Percentiles rank a stretch among this genome's conserved stretches.
These are phyloP conservation scores for Plestiodon gilberti DNA, from an alignment of 2,113 vertebrate species.

Conservation along the genomic window DNA sequence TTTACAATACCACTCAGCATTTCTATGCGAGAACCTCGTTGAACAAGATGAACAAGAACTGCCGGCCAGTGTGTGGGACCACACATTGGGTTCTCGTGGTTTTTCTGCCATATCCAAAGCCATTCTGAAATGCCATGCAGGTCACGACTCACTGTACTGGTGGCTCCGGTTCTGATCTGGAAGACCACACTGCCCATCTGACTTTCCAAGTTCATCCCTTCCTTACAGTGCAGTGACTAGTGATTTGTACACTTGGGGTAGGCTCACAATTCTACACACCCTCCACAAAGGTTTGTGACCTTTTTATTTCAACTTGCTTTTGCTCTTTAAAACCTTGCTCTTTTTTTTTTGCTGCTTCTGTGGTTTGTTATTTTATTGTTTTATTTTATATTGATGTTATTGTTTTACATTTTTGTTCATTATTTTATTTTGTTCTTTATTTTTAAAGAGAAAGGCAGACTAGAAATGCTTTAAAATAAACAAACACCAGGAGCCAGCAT, in stretches of 20 bases:
- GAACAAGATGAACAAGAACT: neutral
- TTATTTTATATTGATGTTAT: too few species aligned
- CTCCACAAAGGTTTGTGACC: too few species aligned
- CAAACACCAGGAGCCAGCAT: too few species aligned
- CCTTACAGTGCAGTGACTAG: neutral
- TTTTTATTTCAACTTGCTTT: too few species aligned
- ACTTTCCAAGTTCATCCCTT: neutral
- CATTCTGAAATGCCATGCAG: neutral
- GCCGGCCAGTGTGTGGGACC: neutral
- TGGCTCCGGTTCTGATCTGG: too few species aligned
- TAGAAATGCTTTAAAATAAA: too few species aligned
- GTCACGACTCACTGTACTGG: neutral
- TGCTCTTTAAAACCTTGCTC: too few species aligned
- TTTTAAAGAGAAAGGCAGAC: too few species aligned
- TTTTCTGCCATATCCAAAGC: neutral
- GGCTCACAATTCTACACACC: neutral
- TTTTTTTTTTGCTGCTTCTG: too few species aligned
- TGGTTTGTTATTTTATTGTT: too few species aligned
- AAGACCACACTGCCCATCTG: neutral
- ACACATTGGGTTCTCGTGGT: neutral
- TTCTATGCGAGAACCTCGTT: neutral
- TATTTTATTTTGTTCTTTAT: too few species aligned
- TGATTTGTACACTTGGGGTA: neutral
- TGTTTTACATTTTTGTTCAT: too few species aligned
- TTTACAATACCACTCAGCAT: neutral